These are phyloP conservation scores for Metopia argyrocephala DNA, from an alignment of 2,888 invertebrate genomes.

Conservation along the genomic window DNA sequence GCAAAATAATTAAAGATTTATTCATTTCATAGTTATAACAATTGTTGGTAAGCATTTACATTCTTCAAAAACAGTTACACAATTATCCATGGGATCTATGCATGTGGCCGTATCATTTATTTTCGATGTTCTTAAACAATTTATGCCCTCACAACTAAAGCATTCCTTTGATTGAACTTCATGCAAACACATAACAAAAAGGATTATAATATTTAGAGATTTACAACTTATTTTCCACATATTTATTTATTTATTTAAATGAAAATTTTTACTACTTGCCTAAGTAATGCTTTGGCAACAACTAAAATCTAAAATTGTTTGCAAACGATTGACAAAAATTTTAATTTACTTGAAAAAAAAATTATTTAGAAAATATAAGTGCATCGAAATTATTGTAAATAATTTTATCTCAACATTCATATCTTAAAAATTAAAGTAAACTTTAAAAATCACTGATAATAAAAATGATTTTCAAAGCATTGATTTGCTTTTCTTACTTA, in stretches of 20 bases:
- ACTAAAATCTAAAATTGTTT: slow-evolving; percentile 36
- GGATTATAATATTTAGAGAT: neutral
- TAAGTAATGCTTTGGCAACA: slow-evolving; percentile 9
- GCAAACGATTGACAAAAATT: slow-evolving; percentile 17
- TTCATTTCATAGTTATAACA: neutral
- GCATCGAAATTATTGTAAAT: slow-evolving; percentile 24
- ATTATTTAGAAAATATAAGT: slow-evolving; percentile 1
- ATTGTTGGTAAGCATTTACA: slow-evolving; percentile 65
- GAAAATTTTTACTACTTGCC: slow-evolving; percentile 15
- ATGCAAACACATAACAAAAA: slow-evolving; percentile 1
- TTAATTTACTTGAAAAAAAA: neutral
- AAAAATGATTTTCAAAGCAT: neutral
- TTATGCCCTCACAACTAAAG: slow-evolving; percentile 74
- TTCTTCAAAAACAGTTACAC: slow-evolving; percentile 73
- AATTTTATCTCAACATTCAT: slow-evolving; percentile 43
- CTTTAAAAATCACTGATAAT: slow-evolving; percentile 44
- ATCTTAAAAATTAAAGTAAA: slow-evolving; percentile 25
- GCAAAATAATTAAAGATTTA: slow-evolving; percentile 4
- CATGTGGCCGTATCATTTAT: slow-evolving; percentile 69
- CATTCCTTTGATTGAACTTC: slow-evolving; percentile 67
- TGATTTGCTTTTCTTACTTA: neutral
- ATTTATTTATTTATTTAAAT: neutral
- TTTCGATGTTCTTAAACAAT: slow-evolving; percentile 70
- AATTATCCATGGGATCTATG: slow-evolving; percentile 72
- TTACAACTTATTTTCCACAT: slow-evolving; percentile 17